Evolutionary conservation across 1,140 invertebrate species (phyloP).

Genomic region (Pemphigus obesinymphae): DNA sequence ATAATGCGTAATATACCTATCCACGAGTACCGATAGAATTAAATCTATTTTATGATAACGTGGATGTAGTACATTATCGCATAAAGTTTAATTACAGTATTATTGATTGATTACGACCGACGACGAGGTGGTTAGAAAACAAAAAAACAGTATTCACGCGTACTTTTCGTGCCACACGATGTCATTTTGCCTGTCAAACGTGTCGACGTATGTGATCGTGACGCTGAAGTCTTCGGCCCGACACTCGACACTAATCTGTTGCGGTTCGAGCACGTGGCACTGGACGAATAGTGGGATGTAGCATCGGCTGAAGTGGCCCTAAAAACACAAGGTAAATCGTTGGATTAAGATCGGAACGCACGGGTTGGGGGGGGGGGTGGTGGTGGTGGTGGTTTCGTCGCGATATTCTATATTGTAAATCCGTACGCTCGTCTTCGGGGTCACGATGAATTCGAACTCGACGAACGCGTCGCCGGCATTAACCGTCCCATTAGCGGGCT

Average conservation of each 20-base stretch:
- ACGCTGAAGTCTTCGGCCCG: neutral
- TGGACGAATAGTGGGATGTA: neutral
- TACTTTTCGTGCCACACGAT: neutral
- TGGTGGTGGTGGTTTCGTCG: no score
- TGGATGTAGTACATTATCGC: no score
- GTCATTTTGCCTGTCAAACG: neutral
- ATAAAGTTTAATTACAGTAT: no score
- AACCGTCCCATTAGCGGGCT: neutral
- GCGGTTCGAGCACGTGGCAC: neutral
- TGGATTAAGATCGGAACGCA: no score
- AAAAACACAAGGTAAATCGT: neutral
- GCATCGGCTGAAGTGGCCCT: neutral
- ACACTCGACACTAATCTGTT: neutral
- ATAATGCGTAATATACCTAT: no score
- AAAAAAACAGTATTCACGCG: neutral
- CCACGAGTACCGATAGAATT: no score
- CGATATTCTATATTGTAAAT: neutral
- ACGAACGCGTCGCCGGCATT: neutral
- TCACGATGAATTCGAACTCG: neutral
- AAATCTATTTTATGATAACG: no score
- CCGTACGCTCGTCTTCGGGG: neutral
- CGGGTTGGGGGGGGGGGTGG: no score
- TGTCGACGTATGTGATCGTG: neutral
- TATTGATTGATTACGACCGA: no score
- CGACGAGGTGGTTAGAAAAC: no score